phyloP scores from a whole-genome alignment of 2,888 invertebrate genomes.

The Neoaliturus tenellus region DNA sequence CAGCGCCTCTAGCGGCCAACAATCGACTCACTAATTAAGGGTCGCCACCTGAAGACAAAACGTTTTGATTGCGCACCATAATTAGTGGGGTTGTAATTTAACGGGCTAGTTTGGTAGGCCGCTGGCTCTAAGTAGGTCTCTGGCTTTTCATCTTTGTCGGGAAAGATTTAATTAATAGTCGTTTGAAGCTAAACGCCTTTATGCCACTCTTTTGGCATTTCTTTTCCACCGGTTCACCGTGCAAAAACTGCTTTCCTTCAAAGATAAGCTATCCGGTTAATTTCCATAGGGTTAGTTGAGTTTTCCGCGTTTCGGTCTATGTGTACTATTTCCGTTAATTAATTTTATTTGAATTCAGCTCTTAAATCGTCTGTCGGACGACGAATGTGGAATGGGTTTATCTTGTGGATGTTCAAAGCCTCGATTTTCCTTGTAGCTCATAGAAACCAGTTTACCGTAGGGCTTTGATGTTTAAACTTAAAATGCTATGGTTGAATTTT shows the following conservation, averaged over 20 bases:
- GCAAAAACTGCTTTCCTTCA: not conserved
- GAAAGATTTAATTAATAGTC: slow-evolving; percentile 45
- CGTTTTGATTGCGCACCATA: slow-evolving; percentile 29
- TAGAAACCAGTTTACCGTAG: no score
- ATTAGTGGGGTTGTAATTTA: slow-evolving; percentile 64
- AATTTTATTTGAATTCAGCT: not conserved
- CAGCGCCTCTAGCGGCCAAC: not conserved
- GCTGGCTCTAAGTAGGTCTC: slow-evolving; percentile 40
- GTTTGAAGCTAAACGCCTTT: slow-evolving; percentile 23
- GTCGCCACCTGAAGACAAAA: slow-evolving; percentile 12
- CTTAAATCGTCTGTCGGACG: no score
- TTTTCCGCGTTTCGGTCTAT: not conserved
- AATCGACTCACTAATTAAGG: slow-evolving; percentile 18
- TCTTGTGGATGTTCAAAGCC: no score
- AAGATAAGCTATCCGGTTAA: slow-evolving; percentile 26
- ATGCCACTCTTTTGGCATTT: not conserved
- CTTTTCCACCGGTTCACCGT: not conserved
- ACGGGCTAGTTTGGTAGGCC: slow-evolving; percentile 58
- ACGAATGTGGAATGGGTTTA: no score
- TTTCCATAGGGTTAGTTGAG: not conserved
- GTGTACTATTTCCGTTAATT: slow-evolving; percentile 15
- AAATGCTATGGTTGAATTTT: no score
- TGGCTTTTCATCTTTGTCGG: slow-evolving; percentile 50
- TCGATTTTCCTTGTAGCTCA: no score
- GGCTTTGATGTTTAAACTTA: no score